These are phyloP conservation scores for Columba livia DNA, from an alignment of 2,113 vertebrate genomes.

Conservation along the genomic window DNA sequence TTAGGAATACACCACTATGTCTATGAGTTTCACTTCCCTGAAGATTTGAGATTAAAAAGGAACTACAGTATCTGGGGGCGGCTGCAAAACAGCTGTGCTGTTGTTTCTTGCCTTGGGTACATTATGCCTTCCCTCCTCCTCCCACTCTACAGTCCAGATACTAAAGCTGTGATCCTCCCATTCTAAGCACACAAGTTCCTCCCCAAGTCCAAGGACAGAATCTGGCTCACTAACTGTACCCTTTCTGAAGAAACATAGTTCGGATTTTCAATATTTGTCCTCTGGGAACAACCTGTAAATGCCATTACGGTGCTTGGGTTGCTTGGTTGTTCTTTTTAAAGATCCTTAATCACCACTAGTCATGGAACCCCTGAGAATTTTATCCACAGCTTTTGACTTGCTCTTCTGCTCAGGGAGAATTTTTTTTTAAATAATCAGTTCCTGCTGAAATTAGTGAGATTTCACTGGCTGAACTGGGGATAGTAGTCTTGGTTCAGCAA, in stretches of 20 bases:
- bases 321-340: neutral
- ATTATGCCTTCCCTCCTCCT: neutral
- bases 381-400: neutral
- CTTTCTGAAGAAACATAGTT: neutral
- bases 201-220: neutral
- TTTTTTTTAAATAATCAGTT: neutral
- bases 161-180: neutral
- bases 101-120: neutral
- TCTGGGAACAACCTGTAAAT: neutral
- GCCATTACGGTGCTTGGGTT: neutral
- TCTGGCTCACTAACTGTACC: neutral
- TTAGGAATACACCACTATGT: neutral
- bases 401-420: neutral
- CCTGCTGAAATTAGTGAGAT: neutral
- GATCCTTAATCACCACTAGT: neutral
- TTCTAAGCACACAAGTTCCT: neutral
- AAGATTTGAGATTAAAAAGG: neutral
- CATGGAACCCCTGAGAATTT: neutral
- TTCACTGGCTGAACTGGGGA: neutral
- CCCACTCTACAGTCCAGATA: neutral
- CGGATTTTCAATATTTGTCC: neutral
- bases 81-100: neutral
- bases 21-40: neutral
- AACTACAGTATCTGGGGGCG: neutral
- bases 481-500: neutral